Conservation (phyloP, 1,140 invertebrate genomes). For the Cyclargus thomasi region DNA sequence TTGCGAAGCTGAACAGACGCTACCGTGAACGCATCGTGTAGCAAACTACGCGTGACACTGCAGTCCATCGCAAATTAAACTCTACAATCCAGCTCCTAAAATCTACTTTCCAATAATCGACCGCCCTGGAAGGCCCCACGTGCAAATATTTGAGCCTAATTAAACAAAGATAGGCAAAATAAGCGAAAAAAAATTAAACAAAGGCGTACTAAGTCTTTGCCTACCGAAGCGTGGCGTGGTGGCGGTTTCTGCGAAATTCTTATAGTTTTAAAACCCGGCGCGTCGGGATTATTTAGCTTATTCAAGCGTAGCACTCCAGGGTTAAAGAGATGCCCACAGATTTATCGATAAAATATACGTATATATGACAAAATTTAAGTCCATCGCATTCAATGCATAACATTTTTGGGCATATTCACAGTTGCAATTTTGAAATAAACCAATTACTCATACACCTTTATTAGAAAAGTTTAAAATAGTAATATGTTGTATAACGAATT, state of each 20-base stretch:
- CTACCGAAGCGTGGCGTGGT: slow-evolving; percentile 37
- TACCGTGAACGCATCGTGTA: slow-evolving; percentile 18
- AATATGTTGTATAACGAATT: slow-evolving; percentile 4
- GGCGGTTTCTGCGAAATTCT: slow-evolving; percentile 49
- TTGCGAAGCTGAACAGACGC: slow-evolving; percentile 21
- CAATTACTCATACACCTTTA: neutral
- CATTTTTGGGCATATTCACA: no score
- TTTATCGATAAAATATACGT: slow-evolving; percentile 24
- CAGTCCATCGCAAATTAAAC: neutral
- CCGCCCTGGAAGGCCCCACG: slow-evolving; percentile 14
- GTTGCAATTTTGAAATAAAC: neutral
- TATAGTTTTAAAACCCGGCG: slow-evolving; percentile 38
- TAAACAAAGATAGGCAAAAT: slow-evolving; percentile 40
- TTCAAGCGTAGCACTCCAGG: slow-evolving; percentile 35
- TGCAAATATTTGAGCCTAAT: slow-evolving; percentile 35
- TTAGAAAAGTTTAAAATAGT: neutral
- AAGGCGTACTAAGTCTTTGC: slow-evolving; percentile 35
- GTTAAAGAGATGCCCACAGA: slow-evolving; percentile 27
- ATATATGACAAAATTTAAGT: no score
- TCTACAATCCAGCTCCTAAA: neutral
- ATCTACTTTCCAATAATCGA: slow-evolving; percentile 14
- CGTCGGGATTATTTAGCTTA: slow-evolving; percentile 56
- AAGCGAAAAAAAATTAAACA: slow-evolving; percentile 35
- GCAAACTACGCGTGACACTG: slow-evolving; percentile 18
- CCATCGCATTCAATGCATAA: no score